Conservation (phyloP, 2,113 vertebrate genomes). For the Oceanites oceanicus region DNA sequence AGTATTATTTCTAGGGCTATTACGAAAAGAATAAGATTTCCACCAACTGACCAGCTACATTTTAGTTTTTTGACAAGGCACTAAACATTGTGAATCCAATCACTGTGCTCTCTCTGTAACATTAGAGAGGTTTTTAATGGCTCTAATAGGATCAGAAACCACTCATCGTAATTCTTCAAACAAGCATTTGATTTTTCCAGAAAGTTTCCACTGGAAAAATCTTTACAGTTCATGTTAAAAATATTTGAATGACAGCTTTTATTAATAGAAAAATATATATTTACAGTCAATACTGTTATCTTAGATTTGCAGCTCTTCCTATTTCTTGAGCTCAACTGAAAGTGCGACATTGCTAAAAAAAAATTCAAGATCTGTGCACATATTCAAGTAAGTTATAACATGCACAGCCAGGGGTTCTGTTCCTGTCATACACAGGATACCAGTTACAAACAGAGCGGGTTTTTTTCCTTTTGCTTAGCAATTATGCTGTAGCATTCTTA, state of each 20-base stretch:
- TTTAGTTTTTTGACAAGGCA: constrained; percentile 63
- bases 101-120: constrained; percentile 35
- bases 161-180: constrained; percentile 37
- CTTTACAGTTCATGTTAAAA: constrained; percentile 52
- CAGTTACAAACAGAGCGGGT: constrained; percentile 32
- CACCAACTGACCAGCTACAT: constrained; percentile 2
- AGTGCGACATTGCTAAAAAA: constrained; percentile 64
- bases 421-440: constrained; percentile 38
- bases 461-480: constrained; percentile 67
- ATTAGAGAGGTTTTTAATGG: constrained; percentile 59
- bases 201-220: constrained; percentile 54
- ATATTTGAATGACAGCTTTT: constrained; percentile 62
- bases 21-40: background rate
- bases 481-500: constrained; percentile 61
- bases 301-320: constrained; percentile 61
- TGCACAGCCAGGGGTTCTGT: constrained; percentile 23
- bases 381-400: background rate
- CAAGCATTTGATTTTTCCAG: constrained; percentile 54
- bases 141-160: constrained; percentile 55
- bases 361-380: constrained; percentile 22
- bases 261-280: constrained; percentile 69
- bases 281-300: constrained; percentile 64
- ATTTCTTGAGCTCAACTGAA: constrained; percentile 65
- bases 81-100: constrained; percentile 62
- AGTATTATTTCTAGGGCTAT: background rate